Percentiles rank a stretch among this genome's conserved stretches.
Evolutionary conservation across 1,140 invertebrate genomes (phyloP).

Genomic region (Caerostris darwini): DNA sequence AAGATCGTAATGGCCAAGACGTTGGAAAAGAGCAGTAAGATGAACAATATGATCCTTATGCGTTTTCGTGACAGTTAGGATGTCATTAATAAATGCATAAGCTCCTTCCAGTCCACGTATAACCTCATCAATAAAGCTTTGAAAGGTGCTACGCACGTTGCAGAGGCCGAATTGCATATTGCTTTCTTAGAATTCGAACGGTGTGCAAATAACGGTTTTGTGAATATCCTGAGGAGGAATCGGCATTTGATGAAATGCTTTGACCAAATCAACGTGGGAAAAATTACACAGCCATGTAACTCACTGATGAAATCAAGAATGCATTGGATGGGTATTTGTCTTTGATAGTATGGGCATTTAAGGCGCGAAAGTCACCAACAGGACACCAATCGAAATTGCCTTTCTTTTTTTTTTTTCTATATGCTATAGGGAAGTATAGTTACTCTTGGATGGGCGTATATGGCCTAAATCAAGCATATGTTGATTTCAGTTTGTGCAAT

Average conservation of each 20-base stretch:
- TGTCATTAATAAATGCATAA: slow-evolving; percentile 61
- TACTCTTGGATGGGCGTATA: too few relatives aligned
- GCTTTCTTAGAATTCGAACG: slow-evolving; percentile 79
- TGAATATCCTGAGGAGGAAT: slow-evolving; percentile 58
- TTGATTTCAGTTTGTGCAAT: too few relatives aligned
- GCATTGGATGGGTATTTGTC: slow-evolving; percentile 79
- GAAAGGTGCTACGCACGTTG: slow-evolving; percentile 71
- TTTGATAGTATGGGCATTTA: slow-evolving; percentile 69
- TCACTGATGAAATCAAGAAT: slow-evolving; percentile 77
- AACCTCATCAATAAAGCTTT: slow-evolving; percentile 70
- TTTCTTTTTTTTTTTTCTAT: too few relatives aligned
- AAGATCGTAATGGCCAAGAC: slow-evolving; percentile 80
- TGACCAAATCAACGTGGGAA: slow-evolving; percentile 76
- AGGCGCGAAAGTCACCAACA: too few relatives aligned
- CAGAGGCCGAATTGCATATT: slow-evolving; percentile 80
- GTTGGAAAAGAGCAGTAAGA: slow-evolving; percentile 80
- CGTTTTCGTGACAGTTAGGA: slow-evolving; percentile 81
- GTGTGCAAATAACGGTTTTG: slow-evolving; percentile 79
- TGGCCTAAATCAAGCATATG: too few relatives aligned
- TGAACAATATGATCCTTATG: slow-evolving; percentile 81
- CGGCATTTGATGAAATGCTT: slow-evolving; percentile 79
- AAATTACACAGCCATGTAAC: slow-evolving; percentile 61
- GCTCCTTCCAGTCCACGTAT: neutral
- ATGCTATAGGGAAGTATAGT: too few relatives aligned
- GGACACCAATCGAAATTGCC: too few relatives aligned